Evolutionary conservation across 1,140 invertebrate species (phyloP).

Genomic region (Branchinecta lynchi): DNA sequence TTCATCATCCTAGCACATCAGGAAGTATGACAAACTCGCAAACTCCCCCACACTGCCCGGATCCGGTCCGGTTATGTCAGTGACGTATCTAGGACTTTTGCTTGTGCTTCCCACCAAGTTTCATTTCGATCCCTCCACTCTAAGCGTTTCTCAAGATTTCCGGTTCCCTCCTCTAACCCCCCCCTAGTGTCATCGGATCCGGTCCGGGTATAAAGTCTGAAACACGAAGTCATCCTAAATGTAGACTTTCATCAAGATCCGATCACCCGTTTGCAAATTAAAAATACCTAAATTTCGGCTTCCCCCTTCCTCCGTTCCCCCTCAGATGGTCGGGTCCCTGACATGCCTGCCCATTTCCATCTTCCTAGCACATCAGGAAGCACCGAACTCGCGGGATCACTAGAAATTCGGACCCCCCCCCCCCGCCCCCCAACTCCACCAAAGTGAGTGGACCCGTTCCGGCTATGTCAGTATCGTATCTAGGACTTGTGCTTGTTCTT

Average conservation of each 20-base stretch:
- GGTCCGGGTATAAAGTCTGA: no score
- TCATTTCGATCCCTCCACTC: no score
- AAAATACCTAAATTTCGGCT: not conserved
- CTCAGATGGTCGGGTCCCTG: no score
- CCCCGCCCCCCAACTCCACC: not conserved
- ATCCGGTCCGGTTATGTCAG: slow-evolving; percentile 4
- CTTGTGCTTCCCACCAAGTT: no score
- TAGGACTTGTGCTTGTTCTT: slow-evolving; percentile 5
- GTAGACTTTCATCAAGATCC: not conserved
- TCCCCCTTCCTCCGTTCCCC: not conserved
- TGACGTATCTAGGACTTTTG: not conserved
- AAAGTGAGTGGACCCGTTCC: not conserved
- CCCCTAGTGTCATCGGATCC: no score
- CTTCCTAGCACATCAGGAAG: no score
- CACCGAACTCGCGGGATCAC: not conserved
- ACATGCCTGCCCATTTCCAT: no score
- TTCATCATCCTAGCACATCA: slow-evolving; percentile 5
- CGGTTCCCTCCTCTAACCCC: no score
- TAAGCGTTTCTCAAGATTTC: no score
- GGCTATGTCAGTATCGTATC: not conserved
- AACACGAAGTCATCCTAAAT: not conserved
- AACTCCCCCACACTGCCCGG: not conserved
- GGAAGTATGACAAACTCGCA: not conserved
- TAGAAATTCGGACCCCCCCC: not conserved
- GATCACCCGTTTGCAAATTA: no score